Percentiles rank a stretch among this genome's conserved stretches.
These are phyloP conservation scores for Lacerta bilineata DNA, from an alignment of 2,797 vertebrate genomes.

Conservation along the genomic window DNA sequence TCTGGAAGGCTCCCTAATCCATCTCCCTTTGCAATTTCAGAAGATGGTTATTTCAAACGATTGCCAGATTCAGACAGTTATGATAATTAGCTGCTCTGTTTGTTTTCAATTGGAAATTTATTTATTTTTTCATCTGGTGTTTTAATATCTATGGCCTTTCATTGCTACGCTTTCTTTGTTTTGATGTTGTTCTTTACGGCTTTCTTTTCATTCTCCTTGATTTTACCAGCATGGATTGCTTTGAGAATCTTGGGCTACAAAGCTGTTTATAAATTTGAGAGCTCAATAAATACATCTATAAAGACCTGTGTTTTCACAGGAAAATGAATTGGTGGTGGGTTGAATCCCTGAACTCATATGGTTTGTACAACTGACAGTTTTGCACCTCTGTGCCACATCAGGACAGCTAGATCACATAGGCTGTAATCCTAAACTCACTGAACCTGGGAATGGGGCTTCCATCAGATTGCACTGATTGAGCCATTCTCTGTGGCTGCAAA, in stretches of 20 bases:
- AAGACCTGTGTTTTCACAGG: not conserved
- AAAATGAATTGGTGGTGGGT: not conserved
- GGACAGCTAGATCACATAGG: not conserved
- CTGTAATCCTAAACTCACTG: too few relatives aligned
- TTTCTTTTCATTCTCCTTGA: not conserved
- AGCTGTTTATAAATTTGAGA: not conserved
- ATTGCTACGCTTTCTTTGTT: not conserved
- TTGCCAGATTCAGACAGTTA: not conserved
- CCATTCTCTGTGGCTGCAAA: not conserved
- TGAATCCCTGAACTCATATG: not conserved
- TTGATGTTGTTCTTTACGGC: not conserved
- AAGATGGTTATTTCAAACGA: too few relatives aligned
- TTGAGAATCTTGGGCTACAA: not conserved
- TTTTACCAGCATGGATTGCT: not conserved
- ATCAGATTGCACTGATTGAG: not conserved
- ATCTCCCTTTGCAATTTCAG: too few relatives aligned
- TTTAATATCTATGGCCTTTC: not conserved
- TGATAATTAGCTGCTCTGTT: too few relatives aligned
- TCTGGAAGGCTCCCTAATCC: too few relatives aligned
- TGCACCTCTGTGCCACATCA: not conserved
- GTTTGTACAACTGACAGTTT: not conserved
- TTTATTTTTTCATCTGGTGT: too few relatives aligned
- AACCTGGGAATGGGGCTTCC: too few relatives aligned
- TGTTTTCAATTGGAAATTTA: not conserved
- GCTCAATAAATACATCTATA: not conserved